A percentile compares a stretch with the other conserved stretches of the same genome.
These are phyloP conservation scores for Bos taurus DNA, from an alignment of 2,113 vertebrate genomes.

Conservation along the genomic window ARS-UCD2.0 NC_037335.1:104386501-104387000, in stretches of 20 bases:
- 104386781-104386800: neutral
- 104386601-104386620: neutral
- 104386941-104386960: neutral
- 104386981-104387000: neutral
- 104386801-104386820: neutral
- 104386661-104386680: neutral
- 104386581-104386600: constrained; percentile 19
- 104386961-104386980: neutral
- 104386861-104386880: neutral
- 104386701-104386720: neutral
- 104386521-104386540: neutral
- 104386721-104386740: neutral
- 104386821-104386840: neutral
- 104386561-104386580: neutral
- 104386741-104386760: neutral
- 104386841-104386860: neutral
- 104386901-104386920: neutral
- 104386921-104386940: neutral
- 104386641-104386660: neutral
- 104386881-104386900: neutral
- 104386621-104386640: neutral
- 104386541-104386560: neutral
- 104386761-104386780: neutral
- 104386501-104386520: constrained; percentile 53
- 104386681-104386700: neutral